Conservation (phyloP, 1,140 invertebrate species). For the Platorchestia sp. region DNA sequence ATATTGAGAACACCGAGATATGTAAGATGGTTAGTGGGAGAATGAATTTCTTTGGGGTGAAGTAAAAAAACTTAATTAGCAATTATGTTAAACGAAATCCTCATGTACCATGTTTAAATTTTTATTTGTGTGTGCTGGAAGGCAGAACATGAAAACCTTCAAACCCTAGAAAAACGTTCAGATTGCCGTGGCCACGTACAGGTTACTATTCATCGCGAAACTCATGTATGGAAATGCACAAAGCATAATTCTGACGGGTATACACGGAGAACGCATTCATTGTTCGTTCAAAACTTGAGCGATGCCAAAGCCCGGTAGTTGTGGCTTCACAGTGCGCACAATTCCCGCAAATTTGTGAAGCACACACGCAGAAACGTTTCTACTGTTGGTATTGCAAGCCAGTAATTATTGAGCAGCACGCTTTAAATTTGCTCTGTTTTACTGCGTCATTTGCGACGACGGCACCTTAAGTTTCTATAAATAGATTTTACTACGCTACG, state of each 20-base stretch:
- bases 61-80: not conserved
- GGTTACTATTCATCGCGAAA: not conserved
- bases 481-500: no score
- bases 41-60: not conserved
- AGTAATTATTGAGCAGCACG: not conserved
- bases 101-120: not conserved
- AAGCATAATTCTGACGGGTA: not conserved
- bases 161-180: not conserved
- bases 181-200: not conserved
- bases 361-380: not conserved
- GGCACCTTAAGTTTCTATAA: no score
- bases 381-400: not conserved
- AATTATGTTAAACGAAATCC: not conserved
- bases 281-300: not conserved
- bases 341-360: not conserved
- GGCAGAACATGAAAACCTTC: not conserved
- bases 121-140: not conserved
- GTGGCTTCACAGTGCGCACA: not conserved
- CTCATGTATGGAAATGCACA: not conserved
- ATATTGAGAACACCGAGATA: not conserved
- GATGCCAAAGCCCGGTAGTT: not conserved
- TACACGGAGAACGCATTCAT: not conserved
- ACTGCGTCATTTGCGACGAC: no score
- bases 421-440: not conserved
- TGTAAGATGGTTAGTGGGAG: not conserved